Percentiles rank a stretch among this genome's conserved stretches.
phyloP scores from a whole-genome alignment of 1,140 invertebrate species.

The Lysiphlebus fabarum region DNA sequence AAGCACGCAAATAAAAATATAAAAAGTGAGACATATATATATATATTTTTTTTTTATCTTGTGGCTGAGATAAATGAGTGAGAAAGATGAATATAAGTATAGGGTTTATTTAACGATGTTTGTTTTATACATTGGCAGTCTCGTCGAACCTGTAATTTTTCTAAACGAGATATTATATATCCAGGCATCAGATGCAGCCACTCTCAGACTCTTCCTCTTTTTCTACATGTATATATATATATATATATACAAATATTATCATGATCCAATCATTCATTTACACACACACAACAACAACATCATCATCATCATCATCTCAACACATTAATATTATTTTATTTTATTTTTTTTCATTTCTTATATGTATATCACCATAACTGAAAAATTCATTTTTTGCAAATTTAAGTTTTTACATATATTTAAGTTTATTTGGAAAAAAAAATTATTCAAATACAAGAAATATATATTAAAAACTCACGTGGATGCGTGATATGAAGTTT shows the following conservation, averaged over 20 bases:
- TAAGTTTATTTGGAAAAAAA: too few species aligned
- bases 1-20: conserved; percentile 21
- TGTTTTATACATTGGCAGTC: conserved; percentile 59
- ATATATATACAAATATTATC: conserved; percentile 16
- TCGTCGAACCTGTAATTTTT: conserved; percentile 57
- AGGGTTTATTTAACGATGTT: conserved; percentile 57
- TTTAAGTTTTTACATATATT: too few species aligned
- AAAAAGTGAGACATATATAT: conserved; percentile 2
- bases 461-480: background rate
- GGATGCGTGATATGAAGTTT: conserved; percentile 19
- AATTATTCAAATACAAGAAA: too few species aligned
- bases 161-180: conserved; percentile 56
- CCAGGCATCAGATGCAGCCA: conserved; percentile 21
- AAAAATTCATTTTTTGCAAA: too few species aligned
- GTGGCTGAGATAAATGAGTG: background rate
- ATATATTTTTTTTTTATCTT: too few species aligned
- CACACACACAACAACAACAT: too few species aligned
- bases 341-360: too few species aligned
- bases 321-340: too few species aligned
- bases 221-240: conserved; percentile 21
- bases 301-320: too few species aligned
- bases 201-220: conserved; percentile 9
- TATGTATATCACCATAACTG: too few species aligned
- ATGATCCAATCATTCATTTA: background rate
- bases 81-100: conserved; percentile 43